phyloP scores from a whole-genome alignment of 2,797 vertebrate genomes.

The Sebastes flavidus region DNA sequence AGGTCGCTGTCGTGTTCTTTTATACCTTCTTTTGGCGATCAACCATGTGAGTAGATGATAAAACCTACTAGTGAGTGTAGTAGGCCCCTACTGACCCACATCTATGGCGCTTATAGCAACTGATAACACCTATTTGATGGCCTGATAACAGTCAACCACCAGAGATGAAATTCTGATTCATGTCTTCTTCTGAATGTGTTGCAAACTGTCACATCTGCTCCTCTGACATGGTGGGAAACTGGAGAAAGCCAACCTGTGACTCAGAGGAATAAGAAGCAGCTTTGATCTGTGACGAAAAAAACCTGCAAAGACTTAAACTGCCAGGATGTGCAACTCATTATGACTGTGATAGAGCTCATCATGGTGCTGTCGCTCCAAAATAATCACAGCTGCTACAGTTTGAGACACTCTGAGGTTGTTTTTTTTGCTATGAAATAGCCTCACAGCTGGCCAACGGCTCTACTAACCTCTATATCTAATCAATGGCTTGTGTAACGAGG shows the following conservation, averaged over 20 bases:
- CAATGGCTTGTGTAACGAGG: not conserved
- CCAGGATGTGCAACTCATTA: constrained; percentile 46
- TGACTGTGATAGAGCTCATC: constrained; percentile 31
- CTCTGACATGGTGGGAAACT: constrained; percentile 10
- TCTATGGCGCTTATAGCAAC: too few species aligned
- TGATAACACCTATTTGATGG: too few species aligned
- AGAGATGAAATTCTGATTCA: not conserved
- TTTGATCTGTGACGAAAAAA: constrained; percentile 44
- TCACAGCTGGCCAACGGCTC: constrained; percentile 2
- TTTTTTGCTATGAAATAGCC: constrained; percentile 9
- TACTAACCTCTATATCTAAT: constrained; percentile 5
- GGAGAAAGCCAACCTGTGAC: constrained; percentile 20
- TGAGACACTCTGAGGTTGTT: not conserved
- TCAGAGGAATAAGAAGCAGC: constrained; percentile 40
- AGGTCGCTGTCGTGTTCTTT: too few species aligned
- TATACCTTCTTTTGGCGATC: too few species aligned
- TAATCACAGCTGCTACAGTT: constrained; percentile 32
- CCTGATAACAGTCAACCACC: not conserved
- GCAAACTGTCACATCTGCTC: not conserved
- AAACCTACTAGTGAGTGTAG: too few species aligned
- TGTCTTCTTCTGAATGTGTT: not conserved
- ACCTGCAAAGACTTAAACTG: constrained; percentile 11
- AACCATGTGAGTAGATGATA: too few species aligned
- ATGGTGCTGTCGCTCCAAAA: constrained; percentile 2
- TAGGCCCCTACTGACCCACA: too few species aligned